phyloP scores from a whole-genome alignment of 2,113 vertebrate genomes.

The Aix galericulata region DNA sequence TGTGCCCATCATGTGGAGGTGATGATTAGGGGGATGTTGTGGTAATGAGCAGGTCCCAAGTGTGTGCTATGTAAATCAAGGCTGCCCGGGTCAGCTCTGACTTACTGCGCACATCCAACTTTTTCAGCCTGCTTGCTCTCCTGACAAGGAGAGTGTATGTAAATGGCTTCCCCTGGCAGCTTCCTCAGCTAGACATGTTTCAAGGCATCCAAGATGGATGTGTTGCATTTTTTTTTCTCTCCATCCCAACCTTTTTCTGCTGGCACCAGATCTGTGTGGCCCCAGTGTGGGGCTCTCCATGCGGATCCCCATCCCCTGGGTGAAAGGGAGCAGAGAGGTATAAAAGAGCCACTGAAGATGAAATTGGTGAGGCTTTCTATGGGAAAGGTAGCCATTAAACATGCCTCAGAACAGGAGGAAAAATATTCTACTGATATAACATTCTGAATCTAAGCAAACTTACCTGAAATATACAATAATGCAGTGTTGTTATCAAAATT shows the following conservation, averaged over 20 bases:
- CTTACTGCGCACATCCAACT: constrained; percentile 8
- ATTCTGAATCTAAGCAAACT: background rate
- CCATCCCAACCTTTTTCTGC: background rate
- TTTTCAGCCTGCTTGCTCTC: constrained; percentile 55
- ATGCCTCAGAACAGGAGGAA: background rate
- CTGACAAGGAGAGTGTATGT: constrained; percentile 26
- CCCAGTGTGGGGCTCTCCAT: accelerated
- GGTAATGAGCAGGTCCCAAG: constrained; percentile 66
- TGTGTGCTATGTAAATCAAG: constrained; percentile 45
- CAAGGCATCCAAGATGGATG: background rate
- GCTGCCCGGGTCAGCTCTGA: constrained; percentile 24
- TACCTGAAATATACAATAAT: background rate
- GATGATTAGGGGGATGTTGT: constrained; percentile 63
- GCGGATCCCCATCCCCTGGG: accelerated
- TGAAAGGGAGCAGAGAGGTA: background rate
- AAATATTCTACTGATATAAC: background rate
- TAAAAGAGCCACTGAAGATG: background rate
- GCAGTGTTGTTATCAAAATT: background rate
- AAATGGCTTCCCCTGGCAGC: constrained; percentile 13
- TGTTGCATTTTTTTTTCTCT: background rate
- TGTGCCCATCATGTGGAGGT: constrained; percentile 7
- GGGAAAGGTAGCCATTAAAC: background rate
- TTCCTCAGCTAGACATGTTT: background rate
- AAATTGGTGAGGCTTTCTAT: background rate
- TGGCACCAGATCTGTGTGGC: background rate